phyloP scores from a whole-genome alignment of 2,888 invertebrate genomes.

The Dioctria linearis region DNA sequence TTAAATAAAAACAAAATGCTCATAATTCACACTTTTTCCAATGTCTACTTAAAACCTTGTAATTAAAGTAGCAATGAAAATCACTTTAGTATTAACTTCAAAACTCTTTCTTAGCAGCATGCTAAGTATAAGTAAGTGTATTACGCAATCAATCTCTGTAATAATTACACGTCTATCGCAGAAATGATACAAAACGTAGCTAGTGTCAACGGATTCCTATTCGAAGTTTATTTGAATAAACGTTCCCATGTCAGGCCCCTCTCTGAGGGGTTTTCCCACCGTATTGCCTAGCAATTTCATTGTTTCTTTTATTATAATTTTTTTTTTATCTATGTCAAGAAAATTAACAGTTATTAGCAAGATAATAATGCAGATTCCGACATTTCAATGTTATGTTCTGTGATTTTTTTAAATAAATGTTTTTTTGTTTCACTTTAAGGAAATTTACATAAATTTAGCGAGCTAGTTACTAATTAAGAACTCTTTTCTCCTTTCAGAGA shows the following conservation, averaged over 20 bases:
- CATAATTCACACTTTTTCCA: too few relatives aligned
- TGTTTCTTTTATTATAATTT: constrained; percentile 36
- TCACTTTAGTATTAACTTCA: too few relatives aligned
- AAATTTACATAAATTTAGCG: not conserved
- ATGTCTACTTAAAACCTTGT: too few relatives aligned
- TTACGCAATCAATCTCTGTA: not conserved
- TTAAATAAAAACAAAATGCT: too few relatives aligned
- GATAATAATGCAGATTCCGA: not conserved
- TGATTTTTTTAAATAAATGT: too few relatives aligned
- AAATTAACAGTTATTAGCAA: constrained; percentile 22
- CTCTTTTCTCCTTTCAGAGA: constrained; percentile 30
- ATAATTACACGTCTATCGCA: not conserved
- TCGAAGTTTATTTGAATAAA: not conserved
- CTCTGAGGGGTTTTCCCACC: not conserved
- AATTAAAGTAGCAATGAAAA: too few relatives aligned
- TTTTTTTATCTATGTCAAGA: constrained; percentile 33
- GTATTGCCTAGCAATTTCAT: constrained; percentile 9
- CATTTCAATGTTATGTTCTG: not conserved
- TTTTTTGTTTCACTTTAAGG: not conserved
- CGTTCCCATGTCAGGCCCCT: not conserved
- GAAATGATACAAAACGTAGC: not conserved
- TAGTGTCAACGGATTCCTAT: not conserved
- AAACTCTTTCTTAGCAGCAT: too few relatives aligned
- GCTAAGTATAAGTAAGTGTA: not conserved
- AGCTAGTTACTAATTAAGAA: not conserved